Percentiles rank a stretch among this genome's conserved stretches.
phyloP scores from a whole-genome alignment of 2,888 invertebrate species.

The Macrosoma leucophasiata region DNA sequence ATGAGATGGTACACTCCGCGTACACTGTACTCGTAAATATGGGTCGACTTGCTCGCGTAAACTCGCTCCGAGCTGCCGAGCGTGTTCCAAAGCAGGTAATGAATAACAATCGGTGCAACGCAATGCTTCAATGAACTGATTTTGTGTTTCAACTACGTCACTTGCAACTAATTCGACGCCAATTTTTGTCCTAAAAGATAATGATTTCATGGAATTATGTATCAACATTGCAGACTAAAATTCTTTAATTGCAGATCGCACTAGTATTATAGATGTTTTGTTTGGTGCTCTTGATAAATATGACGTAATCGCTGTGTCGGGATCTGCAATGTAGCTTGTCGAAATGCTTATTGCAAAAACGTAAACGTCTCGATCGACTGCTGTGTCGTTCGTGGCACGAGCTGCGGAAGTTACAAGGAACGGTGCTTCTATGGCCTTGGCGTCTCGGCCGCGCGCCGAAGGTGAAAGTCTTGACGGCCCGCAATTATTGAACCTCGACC shows the following conservation, averaged over 20 bases:
- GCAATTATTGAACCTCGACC: constrained; percentile 70
- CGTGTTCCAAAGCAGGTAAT: constrained; percentile 27
- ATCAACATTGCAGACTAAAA: too few relatives aligned
- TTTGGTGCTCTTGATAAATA: too few relatives aligned
- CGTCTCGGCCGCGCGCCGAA: constrained; percentile 58
- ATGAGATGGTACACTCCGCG: constrained; percentile 42
- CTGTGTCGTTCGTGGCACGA: constrained; percentile 28
- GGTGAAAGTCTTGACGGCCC: constrained; percentile 71
- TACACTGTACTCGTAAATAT: constrained; percentile 45
- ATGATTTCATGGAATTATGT: too few relatives aligned
- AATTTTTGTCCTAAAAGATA: too few relatives aligned
- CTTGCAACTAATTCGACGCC: too few relatives aligned
- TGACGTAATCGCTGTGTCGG: too few relatives aligned
- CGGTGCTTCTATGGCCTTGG: constrained; percentile 63
- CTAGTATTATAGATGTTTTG: too few relatives aligned
- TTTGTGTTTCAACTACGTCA: too few relatives aligned
- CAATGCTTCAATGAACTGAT: too few relatives aligned
- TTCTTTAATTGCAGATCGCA: too few relatives aligned
- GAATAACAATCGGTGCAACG: constrained; percentile 27
- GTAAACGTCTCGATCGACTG: constrained; percentile 33
- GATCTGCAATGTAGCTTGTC: too few relatives aligned
- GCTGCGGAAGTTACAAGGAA: constrained; percentile 58
- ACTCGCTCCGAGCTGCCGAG: constrained; percentile 30
- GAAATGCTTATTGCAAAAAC: constrained; percentile 57
- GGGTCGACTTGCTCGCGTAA: constrained; percentile 45